Conservation (phyloP, 53 echinoderm and acorn worm species). For the Arbacia lixula region DNA sequence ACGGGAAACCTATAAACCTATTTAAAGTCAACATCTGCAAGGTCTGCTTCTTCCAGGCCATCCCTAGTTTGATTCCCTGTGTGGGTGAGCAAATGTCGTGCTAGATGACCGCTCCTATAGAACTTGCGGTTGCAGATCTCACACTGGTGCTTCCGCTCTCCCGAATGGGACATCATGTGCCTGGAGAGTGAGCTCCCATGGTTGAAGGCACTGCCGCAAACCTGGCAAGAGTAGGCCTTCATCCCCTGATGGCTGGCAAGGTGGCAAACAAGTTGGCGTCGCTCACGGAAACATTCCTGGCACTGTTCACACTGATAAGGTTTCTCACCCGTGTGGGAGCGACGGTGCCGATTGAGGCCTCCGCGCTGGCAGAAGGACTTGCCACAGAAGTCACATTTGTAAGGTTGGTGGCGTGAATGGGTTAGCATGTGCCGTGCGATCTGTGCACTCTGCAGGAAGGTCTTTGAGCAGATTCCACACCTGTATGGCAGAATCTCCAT, state of each 20-base stretch:
- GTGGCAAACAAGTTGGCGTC: constrained; percentile 25
- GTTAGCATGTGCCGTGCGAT: constrained; percentile 18
- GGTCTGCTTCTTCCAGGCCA: too few species aligned
- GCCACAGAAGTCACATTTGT: constrained; percentile 2
- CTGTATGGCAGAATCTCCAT: constrained; percentile 18
- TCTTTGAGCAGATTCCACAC: constrained; percentile 21
- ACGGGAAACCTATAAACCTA: too few species aligned
- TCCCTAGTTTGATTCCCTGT: too few species aligned
- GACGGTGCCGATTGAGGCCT: constrained; percentile 9
- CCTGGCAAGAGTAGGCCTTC: constrained; percentile 20
- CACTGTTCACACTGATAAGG: constrained; percentile 17
- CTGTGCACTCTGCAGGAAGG: constrained; percentile 15
- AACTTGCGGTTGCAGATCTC: constrained; percentile 16
- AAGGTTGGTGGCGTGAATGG: not conserved
- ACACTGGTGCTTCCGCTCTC: constrained; percentile 16
- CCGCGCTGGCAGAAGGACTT: constrained; percentile 29
- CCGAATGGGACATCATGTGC: constrained; percentile 6
- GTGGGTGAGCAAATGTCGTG: constrained; percentile 18
- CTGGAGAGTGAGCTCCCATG: constrained; percentile 15
- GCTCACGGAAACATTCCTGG: constrained; percentile 17
- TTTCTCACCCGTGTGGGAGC: constrained; percentile 18
- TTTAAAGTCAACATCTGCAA: too few species aligned
- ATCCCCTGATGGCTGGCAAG: not conserved
- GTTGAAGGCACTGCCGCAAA: constrained; percentile 22
- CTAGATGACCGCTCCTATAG: constrained; percentile 26